Conservation (phyloP, 2,888 invertebrate species). For the Clanis bilineata region DNA sequence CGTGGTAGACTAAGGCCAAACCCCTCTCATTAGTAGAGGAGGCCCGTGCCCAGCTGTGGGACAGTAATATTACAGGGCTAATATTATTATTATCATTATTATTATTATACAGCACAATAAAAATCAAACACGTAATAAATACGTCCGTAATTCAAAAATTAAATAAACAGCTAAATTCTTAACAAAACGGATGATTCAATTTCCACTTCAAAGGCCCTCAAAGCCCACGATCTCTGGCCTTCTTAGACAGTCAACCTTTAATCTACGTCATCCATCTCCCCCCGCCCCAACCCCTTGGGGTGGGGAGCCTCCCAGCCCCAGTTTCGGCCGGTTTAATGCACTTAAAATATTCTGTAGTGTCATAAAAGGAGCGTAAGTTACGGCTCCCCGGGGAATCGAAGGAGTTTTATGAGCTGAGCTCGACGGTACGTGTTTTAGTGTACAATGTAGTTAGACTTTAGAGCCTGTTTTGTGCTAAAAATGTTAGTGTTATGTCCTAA, state of each 20-base stretch:
- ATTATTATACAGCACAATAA: too few relatives aligned
- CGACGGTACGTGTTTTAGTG: constrained; percentile 23
- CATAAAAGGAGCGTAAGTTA: constrained; percentile 70
- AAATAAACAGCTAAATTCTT: constrained; percentile 16
- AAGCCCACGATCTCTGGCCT: constrained; percentile 14
- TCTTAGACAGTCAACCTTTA: constrained; percentile 32
- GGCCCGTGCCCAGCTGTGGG: too few relatives aligned
- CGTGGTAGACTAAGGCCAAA: too few relatives aligned
- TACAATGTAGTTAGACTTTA: neutral
- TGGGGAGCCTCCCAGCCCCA: constrained; percentile 9
- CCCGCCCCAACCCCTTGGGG: neutral
- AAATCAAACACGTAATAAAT: too few relatives aligned
- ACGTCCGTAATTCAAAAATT: constrained; percentile 19
- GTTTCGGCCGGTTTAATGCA: constrained; percentile 55
- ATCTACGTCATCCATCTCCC: constrained; percentile 45
- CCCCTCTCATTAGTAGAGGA: too few relatives aligned
- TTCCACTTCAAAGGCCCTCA: constrained; percentile 23
- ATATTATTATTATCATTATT: too few relatives aligned
- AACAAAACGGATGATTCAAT: constrained; percentile 29
- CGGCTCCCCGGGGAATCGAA: constrained; percentile 48
- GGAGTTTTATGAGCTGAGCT: constrained; percentile 28
- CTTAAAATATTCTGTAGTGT: constrained; percentile 74
- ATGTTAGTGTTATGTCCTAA: neutral
- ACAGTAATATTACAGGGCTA: too few relatives aligned
- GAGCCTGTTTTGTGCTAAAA: neutral